A percentile compares a stretch with the other conserved stretches of the same genome.
Conservation (phyloP, 2,888 invertebrate genomes). For the Conchocele bisecta region DNA sequence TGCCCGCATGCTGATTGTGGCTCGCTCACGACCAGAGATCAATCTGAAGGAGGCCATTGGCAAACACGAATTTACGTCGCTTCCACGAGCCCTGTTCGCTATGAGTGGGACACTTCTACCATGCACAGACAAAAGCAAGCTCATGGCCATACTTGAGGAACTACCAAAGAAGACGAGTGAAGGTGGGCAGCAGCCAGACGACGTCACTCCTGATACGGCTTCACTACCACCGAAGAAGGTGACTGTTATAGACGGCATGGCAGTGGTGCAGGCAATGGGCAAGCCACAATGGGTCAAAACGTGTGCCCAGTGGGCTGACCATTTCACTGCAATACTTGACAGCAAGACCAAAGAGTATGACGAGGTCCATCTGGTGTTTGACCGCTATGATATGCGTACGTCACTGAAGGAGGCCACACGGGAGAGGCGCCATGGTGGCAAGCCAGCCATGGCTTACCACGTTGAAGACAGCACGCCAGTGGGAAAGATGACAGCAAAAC, state of each 20-base stretch:
- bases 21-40: slow-evolving; percentile 24
- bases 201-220: background rate
- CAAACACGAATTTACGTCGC: slow-evolving; percentile 5
- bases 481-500: background rate
- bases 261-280: slow-evolving; percentile 7
- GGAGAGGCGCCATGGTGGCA: background rate
- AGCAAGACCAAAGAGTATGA: background rate
- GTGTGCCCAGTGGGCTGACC: slow-evolving; percentile 6
- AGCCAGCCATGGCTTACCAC: slow-evolving; percentile 5
- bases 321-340: background rate
- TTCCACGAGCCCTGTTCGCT: slow-evolving; percentile 18
- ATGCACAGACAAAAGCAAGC: slow-evolving; percentile 3
- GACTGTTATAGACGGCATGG: slow-evolving; percentile 18
- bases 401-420: slow-evolving; percentile 19
- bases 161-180: background rate
- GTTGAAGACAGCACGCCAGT: slow-evolving; percentile 11
- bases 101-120: background rate
- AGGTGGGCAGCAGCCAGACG: background rate
- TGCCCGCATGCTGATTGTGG: slow-evolving; percentile 11
- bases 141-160: slow-evolving; percentile 11
- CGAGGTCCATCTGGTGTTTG: slow-evolving; percentile 20
- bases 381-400: slow-evolving; percentile 15
- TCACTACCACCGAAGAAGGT: too few species aligned
- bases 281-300: slow-evolving; percentile 7
- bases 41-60: slow-evolving; percentile 9